Evolutionary conservation across 2,113 vertebrate species (phyloP), one percentile per base, ranked within the genome.

Genomic region (Halichoerus grypus): DNA sequence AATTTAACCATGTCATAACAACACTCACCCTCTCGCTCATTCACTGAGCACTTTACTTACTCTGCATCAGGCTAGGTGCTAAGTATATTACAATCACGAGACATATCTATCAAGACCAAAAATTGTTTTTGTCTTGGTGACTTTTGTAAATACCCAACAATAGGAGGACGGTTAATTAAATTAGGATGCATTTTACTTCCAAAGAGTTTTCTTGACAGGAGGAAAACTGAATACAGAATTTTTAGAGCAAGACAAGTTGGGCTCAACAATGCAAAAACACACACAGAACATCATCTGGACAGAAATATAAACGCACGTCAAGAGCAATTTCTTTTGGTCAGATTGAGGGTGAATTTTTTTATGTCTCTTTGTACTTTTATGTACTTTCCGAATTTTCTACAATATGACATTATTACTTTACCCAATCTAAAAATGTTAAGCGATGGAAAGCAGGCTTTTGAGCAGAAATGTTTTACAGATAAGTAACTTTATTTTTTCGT

Each of bases 81-180:
- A 16, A 4, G 16, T 1, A 3, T 12, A 0, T 59, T 2, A 2
- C 42, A 24, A 6, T 13, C 9, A 0, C 1, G 31, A 69, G 24
- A 11, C 10, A 1, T 14, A 33, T 15, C 24, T 33, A 14, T 4
- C 53, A 55, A 15, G 49, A 28, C 2, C 22, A 14, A 76, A 67
- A 36, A 13, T 0, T 5, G 15, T 13, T 46, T 46, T 77, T 61
- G n/a, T 51, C 55, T 53, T 14, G 67, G 14, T 19, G 22, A n/a
- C 33, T 39, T 87, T 88, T 31, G 28, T 46, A 59, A 36, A 9
- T 33, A 28, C 24, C 55, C 69, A 69, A 26, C 7, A 13, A 8
- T 18, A 3, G 7, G 74, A 65, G 42, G n/a, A 7, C 4, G 10
- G 59, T 19, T 67, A n/a, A 39, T 83, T 55, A 85, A 49, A 46